Evolutionary conservation across 92 coral and sea anemone species (phyloP).

Genomic region (Siderastrea siderea): DNA sequence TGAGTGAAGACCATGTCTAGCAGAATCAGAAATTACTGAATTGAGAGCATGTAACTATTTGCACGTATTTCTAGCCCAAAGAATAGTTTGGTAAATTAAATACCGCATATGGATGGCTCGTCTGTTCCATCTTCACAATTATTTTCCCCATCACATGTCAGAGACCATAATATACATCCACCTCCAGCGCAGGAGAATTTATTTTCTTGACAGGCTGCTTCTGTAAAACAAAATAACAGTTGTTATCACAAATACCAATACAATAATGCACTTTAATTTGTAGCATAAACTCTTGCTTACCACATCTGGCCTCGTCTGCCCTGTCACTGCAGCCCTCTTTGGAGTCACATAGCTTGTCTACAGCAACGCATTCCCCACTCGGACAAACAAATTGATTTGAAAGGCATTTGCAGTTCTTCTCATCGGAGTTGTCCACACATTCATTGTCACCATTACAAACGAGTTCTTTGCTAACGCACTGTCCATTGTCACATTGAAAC

Average conservation of each 20-base stretch:
- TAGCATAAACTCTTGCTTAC: constrained; percentile 24
- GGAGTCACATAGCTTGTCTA: constrained; percentile 47
- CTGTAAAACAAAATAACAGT: background rate
- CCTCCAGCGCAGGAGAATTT: constrained; percentile 81
- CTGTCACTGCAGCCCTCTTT: constrained; percentile 55
- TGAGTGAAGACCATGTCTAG: too few relatives aligned
- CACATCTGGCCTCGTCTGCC: constrained; percentile 63
- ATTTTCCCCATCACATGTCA: constrained; percentile 75
- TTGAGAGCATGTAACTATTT: too few relatives aligned
- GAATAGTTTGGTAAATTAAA: background rate
- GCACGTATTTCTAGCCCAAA: constrained; percentile 63
- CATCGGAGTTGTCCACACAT: constrained; percentile 88
- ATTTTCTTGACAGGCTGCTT: constrained; percentile 38
- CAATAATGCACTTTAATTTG: background rate
- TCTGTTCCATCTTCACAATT: constrained; percentile 84
- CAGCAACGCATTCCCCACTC: constrained; percentile 71
- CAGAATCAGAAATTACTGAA: too few relatives aligned
- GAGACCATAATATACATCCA: constrained; percentile 68
- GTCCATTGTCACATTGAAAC: constrained; percentile 91
- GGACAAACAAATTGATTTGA: constrained; percentile 67
- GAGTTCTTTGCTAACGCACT: constrained; percentile 77
- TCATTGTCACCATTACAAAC: constrained; percentile 85
- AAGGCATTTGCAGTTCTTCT: constrained; percentile 67
- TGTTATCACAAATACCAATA: background rate
- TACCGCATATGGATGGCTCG: constrained; percentile 83